Evolutionary conservation across 2,888 invertebrate species (phyloP), one percentile per base, ranked within the genome.

Genomic region (Mystacides longicornis): DNA sequence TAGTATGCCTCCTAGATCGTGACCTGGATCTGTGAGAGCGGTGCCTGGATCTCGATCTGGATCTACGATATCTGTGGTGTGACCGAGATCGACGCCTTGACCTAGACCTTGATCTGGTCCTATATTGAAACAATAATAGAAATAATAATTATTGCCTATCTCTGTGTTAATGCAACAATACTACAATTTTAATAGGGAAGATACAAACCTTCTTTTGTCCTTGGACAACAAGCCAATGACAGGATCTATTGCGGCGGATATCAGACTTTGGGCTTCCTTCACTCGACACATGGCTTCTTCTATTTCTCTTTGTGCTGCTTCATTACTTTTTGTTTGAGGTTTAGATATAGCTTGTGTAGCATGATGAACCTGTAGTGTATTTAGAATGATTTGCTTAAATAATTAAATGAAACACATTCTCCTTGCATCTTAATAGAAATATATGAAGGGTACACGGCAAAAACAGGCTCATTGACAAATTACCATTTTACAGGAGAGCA

Each of bases 271-370:
- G 0, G 95, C 95, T 73, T 97, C 96, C 68, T 94, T 94, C 0
- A 96, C 94, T 60, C 95, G 80, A 47, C 93, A 90, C 94, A 99
- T 95, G 1, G 95, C 96, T 70, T 95, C 95, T 70, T 96, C 95
- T 54, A 97, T 94, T 74, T 96, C 96, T 46, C 89, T 83, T 67
- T 95, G 92, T 0, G 95, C 95, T 1, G 93, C 94, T 69, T 95
- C 94, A 68, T 94, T 94, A 63, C 93, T 94, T 70, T 96, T 95
- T 0, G 93, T 90, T 69, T 93, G 93, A 0, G 96, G 96, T 67
- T 93, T 93, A 1, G 86, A 82, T 60, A 96, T 94, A 0, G 93
- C 87, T 68, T 93, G 92, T 1, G 89, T 92, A 0, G 97, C 89
- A 73, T 98, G 98, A 64, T 86, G 86, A 7, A 98, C 86, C 73